Base-by-base conservation (phyloP, 1,140 invertebrate species). In the Philaenus spumarius region DNA sequence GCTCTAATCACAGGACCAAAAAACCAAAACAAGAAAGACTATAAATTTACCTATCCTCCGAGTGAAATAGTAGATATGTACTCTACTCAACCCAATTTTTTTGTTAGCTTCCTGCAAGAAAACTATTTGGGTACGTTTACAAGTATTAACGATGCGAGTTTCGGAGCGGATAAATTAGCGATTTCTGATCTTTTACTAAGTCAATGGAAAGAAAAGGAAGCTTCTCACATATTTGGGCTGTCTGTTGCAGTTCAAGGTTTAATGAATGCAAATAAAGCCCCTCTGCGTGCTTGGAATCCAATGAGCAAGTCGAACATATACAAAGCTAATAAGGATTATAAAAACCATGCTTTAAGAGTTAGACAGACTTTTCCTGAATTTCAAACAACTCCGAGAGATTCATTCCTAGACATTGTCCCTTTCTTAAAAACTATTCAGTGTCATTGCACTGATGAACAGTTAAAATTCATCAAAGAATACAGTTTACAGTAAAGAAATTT, bases 71-170 rank as follows among this genome's bases (percentile, higher is more conserved):
- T 83, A 7, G 78, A 81, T 51, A 78, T 78, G 59, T 86, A 88
- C 66, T 67, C 75, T 22, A 79, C 78, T 5, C 80, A 84, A 56
- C 80, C 85, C 0, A 75, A 65, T 54, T 78, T 76, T 11, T 86
- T 87, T 69, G 69, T 82, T 0, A 76, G 78, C 50, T 87, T 88
- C 65, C 69, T 89, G 6, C 80, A 84, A 65, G 84, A 86, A 64
- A 89, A 89, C 75, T 89, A 86, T 70, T 66, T 86, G 23, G 79
- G 80, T 40, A 86, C 86, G 61, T 87, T 87, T 60, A 73, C 76
- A 1, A 74, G 74, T 55, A 75, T 84, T 3, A 72, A 79, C 26
- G 75, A 84, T 65, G 74, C 77, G 2, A 69, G 75, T 24, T 64
- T 69, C 47, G 81, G 82, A 12, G 68, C 79, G 0, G 71, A 83